phyloP scores from a whole-genome alignment of 2,113 vertebrate genomes.

The Oncorhynchus gorbuscha region DNA sequence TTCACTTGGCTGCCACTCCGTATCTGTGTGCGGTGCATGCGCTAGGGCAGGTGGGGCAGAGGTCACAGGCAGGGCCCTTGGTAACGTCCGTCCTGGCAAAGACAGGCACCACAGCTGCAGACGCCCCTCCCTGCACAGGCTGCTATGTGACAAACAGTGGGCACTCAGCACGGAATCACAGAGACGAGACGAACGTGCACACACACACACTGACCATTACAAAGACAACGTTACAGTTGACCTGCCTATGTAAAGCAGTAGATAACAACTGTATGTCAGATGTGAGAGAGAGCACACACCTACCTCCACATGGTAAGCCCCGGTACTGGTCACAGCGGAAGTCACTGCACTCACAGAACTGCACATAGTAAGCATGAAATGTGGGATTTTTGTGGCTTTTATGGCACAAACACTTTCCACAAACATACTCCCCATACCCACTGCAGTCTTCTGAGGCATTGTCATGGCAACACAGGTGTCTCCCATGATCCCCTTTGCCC shows the following conservation, averaged over 20 bases:
- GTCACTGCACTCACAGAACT: slow-evolving; percentile 42
- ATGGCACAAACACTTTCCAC: slow-evolving; percentile 32
- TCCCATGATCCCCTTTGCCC: background rate
- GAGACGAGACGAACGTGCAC: background rate
- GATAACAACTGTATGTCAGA: background rate
- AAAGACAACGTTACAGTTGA: background rate
- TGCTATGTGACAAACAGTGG: slow-evolving; percentile 33
- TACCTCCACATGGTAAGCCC: slow-evolving; percentile 35
- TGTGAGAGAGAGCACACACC: background rate
- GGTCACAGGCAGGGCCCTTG: slow-evolving; percentile 38
- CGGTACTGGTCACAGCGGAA: slow-evolving; percentile 34
- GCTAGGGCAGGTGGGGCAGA: slow-evolving; percentile 37
- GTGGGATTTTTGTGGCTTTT: slow-evolving; percentile 16
- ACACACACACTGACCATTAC: background rate
- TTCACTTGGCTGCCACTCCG: too few species aligned
- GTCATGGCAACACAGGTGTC: slow-evolving; percentile 12
- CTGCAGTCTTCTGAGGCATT: slow-evolving; percentile 28
- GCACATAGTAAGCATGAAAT: slow-evolving; percentile 8
- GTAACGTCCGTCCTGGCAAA: slow-evolving; percentile 30
- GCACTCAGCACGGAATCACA: slow-evolving; percentile 32
- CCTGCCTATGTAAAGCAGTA: background rate
- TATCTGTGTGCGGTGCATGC: slow-evolving; percentile 35
- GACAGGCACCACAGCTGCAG: slow-evolving; percentile 38
- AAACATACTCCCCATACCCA: slow-evolving; percentile 29
- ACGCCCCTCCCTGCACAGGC: slow-evolving; percentile 42